Percentiles rank a stretch among this genome's conserved stretches.
phyloP scores from a whole-genome alignment of 2,797 vertebrate genomes.

The Falco novaeseelandiae region DNA sequence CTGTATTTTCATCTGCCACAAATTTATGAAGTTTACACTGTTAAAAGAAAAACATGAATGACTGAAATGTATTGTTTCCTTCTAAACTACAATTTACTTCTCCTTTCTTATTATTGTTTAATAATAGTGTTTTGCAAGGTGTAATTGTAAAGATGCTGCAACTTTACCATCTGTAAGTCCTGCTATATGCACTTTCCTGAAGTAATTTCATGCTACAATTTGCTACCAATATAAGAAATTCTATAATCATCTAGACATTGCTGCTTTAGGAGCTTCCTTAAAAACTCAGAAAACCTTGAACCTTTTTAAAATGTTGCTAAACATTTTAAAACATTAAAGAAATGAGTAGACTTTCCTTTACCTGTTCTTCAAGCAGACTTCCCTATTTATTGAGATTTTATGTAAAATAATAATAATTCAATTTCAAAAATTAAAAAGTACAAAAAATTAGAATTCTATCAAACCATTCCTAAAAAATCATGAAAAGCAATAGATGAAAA shows the following conservation, averaged over 20 bases:
- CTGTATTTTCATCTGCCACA: not conserved
- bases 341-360: not conserved
- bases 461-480: not conserved
- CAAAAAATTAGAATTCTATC: not conserved
- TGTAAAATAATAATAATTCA: not conserved
- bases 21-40: not conserved
- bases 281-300: not conserved
- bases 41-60: not conserved
- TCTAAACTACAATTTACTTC: not conserved
- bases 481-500: not conserved
- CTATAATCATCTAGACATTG: not conserved
- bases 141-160: not conserved
- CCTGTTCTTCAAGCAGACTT: not conserved
- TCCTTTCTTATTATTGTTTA: not conserved
- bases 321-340: not conserved
- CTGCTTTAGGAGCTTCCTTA: not conserved
- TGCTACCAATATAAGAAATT: not conserved
- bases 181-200: not conserved
- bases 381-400: not conserved
- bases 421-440: not conserved
- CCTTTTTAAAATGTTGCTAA: not conserved
- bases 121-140: not conserved
- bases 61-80: not conserved
- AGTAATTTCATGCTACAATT: not conserved
- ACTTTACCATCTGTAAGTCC: not conserved